Evolutionary conservation across 2,888 invertebrate genomes (phyloP).

Genomic region (Trissoscelio sp.): DNA sequence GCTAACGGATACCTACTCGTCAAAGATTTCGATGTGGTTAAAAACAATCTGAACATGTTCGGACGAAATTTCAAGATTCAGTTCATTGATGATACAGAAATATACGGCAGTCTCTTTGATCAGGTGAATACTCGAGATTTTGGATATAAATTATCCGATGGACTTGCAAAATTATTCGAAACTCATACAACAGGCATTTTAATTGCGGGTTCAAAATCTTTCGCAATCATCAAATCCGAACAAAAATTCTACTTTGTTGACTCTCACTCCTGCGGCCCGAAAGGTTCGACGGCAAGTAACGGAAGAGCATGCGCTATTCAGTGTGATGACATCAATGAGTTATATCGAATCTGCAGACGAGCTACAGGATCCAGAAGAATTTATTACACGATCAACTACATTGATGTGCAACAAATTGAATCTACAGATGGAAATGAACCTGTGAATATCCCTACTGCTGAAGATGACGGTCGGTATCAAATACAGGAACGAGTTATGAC

Average conservation of each 20-base stretch:
- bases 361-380: conserved; percentile 38
- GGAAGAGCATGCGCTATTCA: too few species aligned
- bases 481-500: conserved; percentile 10
- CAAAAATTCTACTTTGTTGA: too few species aligned
- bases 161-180: conserved; percentile 19
- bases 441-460: conserved; percentile 5
- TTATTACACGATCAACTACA: conserved; percentile 16
- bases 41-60: conserved; percentile 24
- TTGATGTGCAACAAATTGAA: conserved; percentile 13
- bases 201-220: too few species aligned
- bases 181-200: too few species aligned
- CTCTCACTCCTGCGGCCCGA: too few species aligned
- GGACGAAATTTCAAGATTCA: conserved; percentile 5
- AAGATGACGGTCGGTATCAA: conserved; percentile 20
- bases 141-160: conserved; percentile 25
- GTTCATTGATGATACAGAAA: conserved; percentile 12
- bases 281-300: too few species aligned
- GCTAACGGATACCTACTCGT: conserved; percentile 22
- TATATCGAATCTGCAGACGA: conserved; percentile 63
- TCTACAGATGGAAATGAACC: conserved; percentile 10
- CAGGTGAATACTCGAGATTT: conserved; percentile 5
- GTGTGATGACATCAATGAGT: too few species aligned
- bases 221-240: too few species aligned
- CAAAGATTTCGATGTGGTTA: conserved; percentile 18
- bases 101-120: conserved; percentile 24